These are phyloP conservation scores for Procambarus clarkii DNA, from an alignment of 1,140 invertebrate genomes.

Conservation along the genomic window DNA sequence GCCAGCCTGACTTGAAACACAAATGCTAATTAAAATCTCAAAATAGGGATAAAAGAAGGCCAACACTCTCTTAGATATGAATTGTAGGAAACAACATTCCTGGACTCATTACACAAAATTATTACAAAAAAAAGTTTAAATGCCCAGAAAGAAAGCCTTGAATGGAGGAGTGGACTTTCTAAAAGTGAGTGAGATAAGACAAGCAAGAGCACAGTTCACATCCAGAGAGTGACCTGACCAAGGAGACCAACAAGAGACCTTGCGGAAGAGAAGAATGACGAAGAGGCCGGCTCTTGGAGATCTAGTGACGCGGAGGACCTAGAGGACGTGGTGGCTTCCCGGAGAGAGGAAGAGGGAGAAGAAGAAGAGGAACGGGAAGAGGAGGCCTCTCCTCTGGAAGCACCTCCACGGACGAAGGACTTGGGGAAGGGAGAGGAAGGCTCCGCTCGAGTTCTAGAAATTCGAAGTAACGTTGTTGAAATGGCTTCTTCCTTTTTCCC, in stretches of 20 bases:
- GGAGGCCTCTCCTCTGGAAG: neutral
- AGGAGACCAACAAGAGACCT: constrained; percentile 34
- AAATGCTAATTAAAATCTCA: too few relatives aligned
- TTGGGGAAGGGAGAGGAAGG: constrained; percentile 6
- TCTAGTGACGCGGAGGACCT: neutral
- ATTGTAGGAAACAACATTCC: too few relatives aligned
- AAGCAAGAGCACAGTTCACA: neutral
- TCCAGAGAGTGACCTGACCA: neutral
- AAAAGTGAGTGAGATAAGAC: too few relatives aligned
- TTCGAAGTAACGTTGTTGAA: neutral
- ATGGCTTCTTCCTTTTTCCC: too few relatives aligned
- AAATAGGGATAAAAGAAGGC: too few relatives aligned
- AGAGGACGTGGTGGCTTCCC: neutral
- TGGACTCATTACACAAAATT: too few relatives aligned
- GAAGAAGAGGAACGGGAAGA: neutral
- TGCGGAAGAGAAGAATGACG: constrained; percentile 20
- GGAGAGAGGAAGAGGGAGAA: constrained; percentile 16
- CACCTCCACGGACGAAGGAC: constrained; percentile 7
- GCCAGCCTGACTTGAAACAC: too few relatives aligned
- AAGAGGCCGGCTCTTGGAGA: constrained; percentile 15
- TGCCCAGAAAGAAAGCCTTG: too few relatives aligned
- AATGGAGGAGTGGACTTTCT: too few relatives aligned
- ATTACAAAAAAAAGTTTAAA: too few relatives aligned
- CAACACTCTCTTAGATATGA: too few relatives aligned
- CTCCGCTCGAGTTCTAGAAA: constrained; percentile 30